phyloP scores from a whole-genome alignment of 2,888 invertebrate genomes.

The Coenonympha glycerion region DNA sequence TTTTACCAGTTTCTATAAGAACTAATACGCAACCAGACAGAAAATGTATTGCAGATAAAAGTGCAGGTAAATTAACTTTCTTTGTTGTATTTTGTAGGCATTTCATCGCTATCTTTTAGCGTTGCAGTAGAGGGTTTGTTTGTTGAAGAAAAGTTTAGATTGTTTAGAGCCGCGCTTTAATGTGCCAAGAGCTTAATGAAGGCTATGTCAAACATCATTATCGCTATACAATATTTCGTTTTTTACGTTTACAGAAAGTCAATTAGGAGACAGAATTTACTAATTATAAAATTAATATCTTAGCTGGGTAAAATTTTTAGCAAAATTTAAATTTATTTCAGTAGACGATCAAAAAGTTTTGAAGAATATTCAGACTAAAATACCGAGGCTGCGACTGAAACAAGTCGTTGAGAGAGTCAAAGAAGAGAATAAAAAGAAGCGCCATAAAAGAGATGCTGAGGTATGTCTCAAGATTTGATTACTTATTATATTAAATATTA shows the following conservation, averaged over 20 bases:
- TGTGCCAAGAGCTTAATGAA: background rate
- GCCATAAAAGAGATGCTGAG: conserved; percentile 29
- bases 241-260: too few relatives aligned
- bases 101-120: too few relatives aligned
- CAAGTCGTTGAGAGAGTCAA: conserved; percentile 42
- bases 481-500: too few relatives aligned
- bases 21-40: background rate
- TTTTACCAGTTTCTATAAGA: conserved; percentile 4
- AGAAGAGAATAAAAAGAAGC: conserved; percentile 29
- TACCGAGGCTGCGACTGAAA: conserved; percentile 48
- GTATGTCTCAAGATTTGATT: conserved; percentile 26
- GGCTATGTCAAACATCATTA: too few relatives aligned
- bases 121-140: too few relatives aligned
- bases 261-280: too few relatives aligned
- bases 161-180: too few relatives aligned
- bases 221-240: too few relatives aligned
- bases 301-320: background rate
- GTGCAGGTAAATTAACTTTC: background rate
- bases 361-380: conserved; percentile 42
- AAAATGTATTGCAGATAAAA: conserved; percentile 9
- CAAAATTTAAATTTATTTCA: conserved; percentile 23
- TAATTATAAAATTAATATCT: background rate
- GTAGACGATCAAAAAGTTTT: conserved; percentile 30
- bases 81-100: background rate
- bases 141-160: too few relatives aligned